Evolutionary conservation across 2,797 vertebrate genomes (phyloP).

Genomic region (Otus scops): DNA sequence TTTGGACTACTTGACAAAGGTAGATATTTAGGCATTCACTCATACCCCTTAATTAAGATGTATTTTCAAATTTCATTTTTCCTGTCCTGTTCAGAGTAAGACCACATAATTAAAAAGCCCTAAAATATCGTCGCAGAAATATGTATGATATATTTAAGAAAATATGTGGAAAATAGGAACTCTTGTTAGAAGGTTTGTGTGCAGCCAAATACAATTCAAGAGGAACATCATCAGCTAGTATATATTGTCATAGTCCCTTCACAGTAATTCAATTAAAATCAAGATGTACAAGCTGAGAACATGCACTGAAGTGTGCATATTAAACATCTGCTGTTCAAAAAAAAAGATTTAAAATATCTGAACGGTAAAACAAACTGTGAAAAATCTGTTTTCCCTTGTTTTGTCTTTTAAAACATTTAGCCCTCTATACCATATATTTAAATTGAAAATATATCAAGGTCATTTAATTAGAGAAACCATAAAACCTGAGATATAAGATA

Average conservation of each 20-base stretch:
- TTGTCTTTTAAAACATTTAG: background rate
- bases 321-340: background rate
- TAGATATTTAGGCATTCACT: background rate
- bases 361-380: background rate
- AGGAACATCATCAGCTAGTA: background rate
- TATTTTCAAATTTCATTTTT: background rate
- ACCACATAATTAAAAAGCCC: background rate
- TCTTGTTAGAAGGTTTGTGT: background rate
- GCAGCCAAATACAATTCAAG: background rate
- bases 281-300: background rate
- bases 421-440: background rate
- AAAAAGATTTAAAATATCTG: background rate
- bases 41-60: background rate
- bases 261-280: background rate
- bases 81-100: background rate
- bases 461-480: background rate
- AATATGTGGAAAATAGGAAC: background rate
- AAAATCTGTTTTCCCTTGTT: background rate
- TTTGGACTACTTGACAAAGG: background rate
- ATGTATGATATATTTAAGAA: background rate
- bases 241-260: background rate
- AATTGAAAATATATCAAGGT: background rate
- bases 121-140: background rate
- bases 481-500: background rate
- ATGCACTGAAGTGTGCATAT: background rate